A percentile compares a stretch with the other conserved stretches of the same genome.
Conservation (phyloP, 53 echinoderm and acorn worm genomes). For the Zoroaster sp. region DNA sequence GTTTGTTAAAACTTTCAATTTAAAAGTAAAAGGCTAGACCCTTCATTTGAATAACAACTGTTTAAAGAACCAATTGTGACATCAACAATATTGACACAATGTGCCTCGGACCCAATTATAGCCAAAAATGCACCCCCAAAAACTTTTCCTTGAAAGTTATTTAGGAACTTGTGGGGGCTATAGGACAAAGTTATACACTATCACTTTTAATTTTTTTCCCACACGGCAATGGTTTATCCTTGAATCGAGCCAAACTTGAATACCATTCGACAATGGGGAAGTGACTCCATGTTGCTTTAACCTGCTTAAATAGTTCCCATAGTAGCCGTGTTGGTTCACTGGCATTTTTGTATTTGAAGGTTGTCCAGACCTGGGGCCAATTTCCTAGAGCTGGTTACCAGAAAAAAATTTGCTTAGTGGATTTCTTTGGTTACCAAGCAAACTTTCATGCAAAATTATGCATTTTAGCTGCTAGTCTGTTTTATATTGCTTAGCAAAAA, state of each 20-base stretch:
- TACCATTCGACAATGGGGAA: background rate
- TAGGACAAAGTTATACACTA: background rate
- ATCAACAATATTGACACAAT: conserved; percentile 28
- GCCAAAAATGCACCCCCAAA: background rate
- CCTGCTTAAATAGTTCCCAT: conserved; percentile 26
- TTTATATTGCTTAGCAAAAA: too few relatives aligned
- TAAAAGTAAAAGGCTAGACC: background rate
- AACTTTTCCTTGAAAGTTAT: background rate
- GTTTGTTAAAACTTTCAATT: background rate
- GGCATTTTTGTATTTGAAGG: background rate
- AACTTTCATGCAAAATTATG: too few relatives aligned
- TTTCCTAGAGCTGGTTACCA: background rate
- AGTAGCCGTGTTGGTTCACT: background rate
- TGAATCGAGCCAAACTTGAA: conserved; percentile 20
- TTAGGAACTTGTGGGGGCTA: background rate
- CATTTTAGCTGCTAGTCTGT: background rate
- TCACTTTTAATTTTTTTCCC: conserved; percentile 6
- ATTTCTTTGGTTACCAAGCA: too few relatives aligned
- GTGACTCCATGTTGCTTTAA: conserved; percentile 18
- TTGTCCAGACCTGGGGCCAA: background rate
- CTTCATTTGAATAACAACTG: background rate
- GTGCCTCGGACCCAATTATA: background rate
- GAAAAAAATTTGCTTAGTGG: too few relatives aligned
- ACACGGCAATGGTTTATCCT: conserved; percentile 9
- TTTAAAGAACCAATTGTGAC: background rate